Conservation (phyloP, 2,888 invertebrate species). For the Andrena praecox region DNA sequence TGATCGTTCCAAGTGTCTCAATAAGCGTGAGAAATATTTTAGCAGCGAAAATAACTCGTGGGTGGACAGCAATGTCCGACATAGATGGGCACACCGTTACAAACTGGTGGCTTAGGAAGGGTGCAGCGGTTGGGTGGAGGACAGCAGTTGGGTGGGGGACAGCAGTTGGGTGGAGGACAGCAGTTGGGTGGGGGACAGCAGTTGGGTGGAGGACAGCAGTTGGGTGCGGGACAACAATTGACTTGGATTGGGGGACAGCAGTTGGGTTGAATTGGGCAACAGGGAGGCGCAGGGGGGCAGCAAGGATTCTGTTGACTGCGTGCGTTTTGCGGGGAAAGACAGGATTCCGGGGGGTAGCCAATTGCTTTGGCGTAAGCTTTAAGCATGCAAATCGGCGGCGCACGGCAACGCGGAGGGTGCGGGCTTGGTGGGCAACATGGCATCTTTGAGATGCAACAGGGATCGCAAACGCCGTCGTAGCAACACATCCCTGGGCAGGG, state of each 20-base stretch:
- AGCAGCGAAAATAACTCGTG: not conserved
- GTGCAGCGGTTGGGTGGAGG: too few species aligned
- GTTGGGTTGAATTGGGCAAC: not conserved
- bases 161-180: too few species aligned
- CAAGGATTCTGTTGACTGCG: not conserved
- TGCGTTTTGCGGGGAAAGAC: conserved; percentile 30
- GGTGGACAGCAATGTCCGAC: conserved; percentile 13
- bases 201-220: too few species aligned
- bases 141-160: too few species aligned
- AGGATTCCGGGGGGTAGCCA: conserved; percentile 43
- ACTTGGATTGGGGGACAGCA: not conserved
- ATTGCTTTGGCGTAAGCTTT: conserved; percentile 29
- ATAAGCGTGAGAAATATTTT: not conserved
- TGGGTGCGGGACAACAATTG: not conserved
- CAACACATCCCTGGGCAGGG: conserved; percentile 78
- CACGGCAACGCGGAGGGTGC: conserved; percentile 60
- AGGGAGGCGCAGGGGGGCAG: not conserved
- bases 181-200: too few species aligned
- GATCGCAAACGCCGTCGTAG: conserved; percentile 68
- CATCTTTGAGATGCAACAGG: conserved; percentile 74
- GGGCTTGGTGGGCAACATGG: conserved; percentile 67
- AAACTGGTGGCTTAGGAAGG: conserved; percentile 12
- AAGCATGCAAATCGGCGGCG: conserved; percentile 45
- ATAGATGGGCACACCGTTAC: not conserved
- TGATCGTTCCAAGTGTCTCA: too few species aligned